Evolutionary conservation across 1,140 invertebrate species (phyloP), one percentile per base, ranked within the genome.

Genomic region (Listronotus oregonensis): DNA sequence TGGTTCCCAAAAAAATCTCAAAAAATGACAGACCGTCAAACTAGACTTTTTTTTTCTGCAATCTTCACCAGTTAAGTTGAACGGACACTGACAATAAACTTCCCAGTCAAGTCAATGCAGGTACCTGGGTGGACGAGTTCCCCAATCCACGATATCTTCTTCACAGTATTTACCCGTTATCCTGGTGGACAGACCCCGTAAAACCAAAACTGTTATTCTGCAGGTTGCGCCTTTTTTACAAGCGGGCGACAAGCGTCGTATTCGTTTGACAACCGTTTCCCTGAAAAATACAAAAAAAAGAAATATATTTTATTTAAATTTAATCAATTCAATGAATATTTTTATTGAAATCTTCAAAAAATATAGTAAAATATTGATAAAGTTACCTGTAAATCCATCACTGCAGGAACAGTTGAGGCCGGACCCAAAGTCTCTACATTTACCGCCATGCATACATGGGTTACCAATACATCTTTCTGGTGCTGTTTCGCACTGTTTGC

Each of bases 61-160:
- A 74, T 97, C 95, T 77, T 97, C 94, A 42, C 96, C 95, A 56
- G 96, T 98, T 66, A 96, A 84, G 76, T 97, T 97, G 80, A 97
- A 96, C 34, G 95, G 94, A 85, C 95, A 97, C 78, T 95, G 92
- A 74, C 96, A 98, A 76, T 95, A 95, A 96, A 96, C 75, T 89
- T 89, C 69, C 92, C 92, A 46, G 92, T 94, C 14, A 97, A 83
- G 82, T 98, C 96, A 65, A 98, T 92, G 75, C 96, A 98, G 11
- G 90, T 93, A 5, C 95, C 93, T 93, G 52, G 94, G 92, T 44
- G 96, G 95, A 78, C 96, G 93, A 95, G 70, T 95, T 94, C 68
- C 96, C 92, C 96, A 98, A 73, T 97, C 94, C 21, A 91, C 81
- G 59, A 97, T 95, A 75, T 97, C 94, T 74, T 94, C 88, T 73